phyloP scores from a whole-genome alignment of 2,113 vertebrate genomes.

The Nibea coibor region DNA sequence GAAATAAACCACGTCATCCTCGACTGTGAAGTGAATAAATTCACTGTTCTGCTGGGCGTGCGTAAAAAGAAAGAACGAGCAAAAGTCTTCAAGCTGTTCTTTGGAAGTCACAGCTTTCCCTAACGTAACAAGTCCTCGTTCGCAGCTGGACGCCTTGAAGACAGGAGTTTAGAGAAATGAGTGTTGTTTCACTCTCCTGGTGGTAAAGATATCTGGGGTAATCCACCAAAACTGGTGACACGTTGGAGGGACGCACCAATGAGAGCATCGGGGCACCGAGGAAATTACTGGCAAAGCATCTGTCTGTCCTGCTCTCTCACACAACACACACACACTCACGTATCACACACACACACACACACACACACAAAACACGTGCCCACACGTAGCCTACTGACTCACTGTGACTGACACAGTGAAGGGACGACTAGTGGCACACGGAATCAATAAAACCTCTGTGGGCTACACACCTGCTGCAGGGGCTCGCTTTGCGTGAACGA shows the following conservation, averaged over 20 bases:
- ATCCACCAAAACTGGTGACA: conserved; percentile 86
- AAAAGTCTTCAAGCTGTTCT: conserved; percentile 40
- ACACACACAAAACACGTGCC: conserved; percentile 30
- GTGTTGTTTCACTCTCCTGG: conserved; percentile 62
- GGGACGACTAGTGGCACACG: background rate
- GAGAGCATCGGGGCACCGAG: conserved; percentile 71
- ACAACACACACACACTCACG: conserved; percentile 7
- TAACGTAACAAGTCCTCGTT: conserved; percentile 31
- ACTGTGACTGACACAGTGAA: background rate
- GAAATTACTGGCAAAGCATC: conserved; percentile 70
- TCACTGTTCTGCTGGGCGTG: conserved; percentile 48
- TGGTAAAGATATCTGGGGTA: conserved; percentile 81
- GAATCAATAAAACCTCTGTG: background rate
- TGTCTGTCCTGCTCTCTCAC: conserved; percentile 28
- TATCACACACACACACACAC: conserved; percentile 30
- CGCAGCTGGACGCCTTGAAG: conserved; percentile 55
- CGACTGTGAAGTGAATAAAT: background rate
- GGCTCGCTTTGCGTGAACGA: background rate
- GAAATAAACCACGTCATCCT: conserved; percentile 39
- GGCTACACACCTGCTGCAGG: background rate
- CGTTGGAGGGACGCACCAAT: conserved; percentile 84
- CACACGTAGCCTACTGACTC: conserved; percentile 14
- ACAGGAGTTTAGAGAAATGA: conserved; percentile 54
- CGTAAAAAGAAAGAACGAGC: conserved; percentile 3
- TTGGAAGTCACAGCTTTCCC: conserved; percentile 25